Base-by-base conservation (phyloP, 1,140 invertebrate species). In the Plectrocnemia conspersa region DNA sequence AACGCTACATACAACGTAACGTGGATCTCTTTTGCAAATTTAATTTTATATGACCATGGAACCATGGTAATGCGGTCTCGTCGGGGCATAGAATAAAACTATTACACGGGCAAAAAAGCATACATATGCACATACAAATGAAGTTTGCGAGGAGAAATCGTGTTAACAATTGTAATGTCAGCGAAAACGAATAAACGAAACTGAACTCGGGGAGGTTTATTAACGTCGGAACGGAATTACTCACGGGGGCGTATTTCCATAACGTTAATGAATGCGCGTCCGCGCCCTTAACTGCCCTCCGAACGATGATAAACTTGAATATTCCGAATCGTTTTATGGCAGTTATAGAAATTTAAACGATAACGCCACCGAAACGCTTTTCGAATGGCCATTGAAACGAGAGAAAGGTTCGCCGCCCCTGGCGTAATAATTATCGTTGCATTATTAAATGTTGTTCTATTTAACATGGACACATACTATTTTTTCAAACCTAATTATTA, bases 151-250 rank as follows among this genome's bases (percentile, higher is more conserved):
- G 47, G 32, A 33, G 27, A 18, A n/a, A 49, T 35, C 47, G 47
- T 49, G 47, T 49, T 49, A 49, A 49, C 47, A 35, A 35, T 35
- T 32, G 47, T 16, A 35, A 16, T 35, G 47, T n/a, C 44, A 47
- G 24, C 35, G 32, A 35, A 49, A 49, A n/a, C n/a, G n/a, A 49
- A 49, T 35, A 49, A 35, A 49, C 47, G 27, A 16, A 47, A 47
- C 16, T 47, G 27, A 24, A 19, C 23, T 25, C 27, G 27, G 7
- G n/a, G 21, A n/a, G 23, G 19, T 23, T n/a, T 25, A 11, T 13
- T 13, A 47, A 19, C 45, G 23, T 4, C n/a, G 18, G 29, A 25
- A 32, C 25, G 47, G 47, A 49, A 49, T 24, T 44, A 44, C 25
- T 18, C 24, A 5, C 32, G 19, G 18, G 47, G 32, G 47, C 25